A percentile compares a stretch with the other conserved stretches of the same genome.
Evolutionary conservation across 2,113 vertebrate genomes (phyloP).

Genomic region (Solea solea): DNA sequence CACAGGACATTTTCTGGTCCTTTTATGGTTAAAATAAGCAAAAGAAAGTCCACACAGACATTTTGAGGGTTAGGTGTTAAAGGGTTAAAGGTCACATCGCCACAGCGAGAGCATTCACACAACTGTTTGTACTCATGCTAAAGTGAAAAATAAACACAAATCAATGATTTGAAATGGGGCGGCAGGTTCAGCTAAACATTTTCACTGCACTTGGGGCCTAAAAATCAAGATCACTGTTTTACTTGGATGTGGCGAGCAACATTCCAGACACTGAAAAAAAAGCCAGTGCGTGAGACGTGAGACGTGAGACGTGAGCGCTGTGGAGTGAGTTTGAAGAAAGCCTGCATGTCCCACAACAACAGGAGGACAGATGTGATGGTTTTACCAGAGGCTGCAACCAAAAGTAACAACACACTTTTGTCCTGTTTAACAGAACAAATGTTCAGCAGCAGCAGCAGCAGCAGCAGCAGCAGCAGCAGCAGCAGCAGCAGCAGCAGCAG

Average conservation of each 20-base stretch:
- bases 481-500: conserved; percentile 1
- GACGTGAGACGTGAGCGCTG: not conserved
- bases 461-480: too few relatives aligned
- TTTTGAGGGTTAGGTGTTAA: too few relatives aligned
- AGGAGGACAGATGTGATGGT: conserved; percentile 32
- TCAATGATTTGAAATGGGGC: conserved; percentile 25
- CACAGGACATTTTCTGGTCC: too few relatives aligned
- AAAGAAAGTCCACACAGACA: too few relatives aligned
- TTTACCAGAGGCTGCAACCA: conserved; percentile 53
- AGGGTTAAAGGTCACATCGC: not conserved
- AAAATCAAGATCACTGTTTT: conserved; percentile 52
- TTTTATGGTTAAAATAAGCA: too few relatives aligned
- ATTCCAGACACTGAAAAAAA: conserved; percentile 51
- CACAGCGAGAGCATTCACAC: not conserved
- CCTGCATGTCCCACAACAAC: conserved; percentile 22
- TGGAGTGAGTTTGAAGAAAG: conserved; percentile 12
- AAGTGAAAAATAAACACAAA: conserved; percentile 52
- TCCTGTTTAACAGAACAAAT: conserved; percentile 7
- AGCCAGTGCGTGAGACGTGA: conserved; percentile 24
- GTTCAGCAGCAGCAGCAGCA: conserved; percentile 7
- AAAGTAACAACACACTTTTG: not conserved
- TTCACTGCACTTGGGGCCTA: conserved; percentile 5
- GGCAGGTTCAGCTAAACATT: conserved; percentile 45
- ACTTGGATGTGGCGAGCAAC: conserved; percentile 37
- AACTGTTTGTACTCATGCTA: conserved; percentile 19